Evolutionary conservation across 2,797 vertebrate genomes (phyloP), one percentile per base, ranked within the genome.

Genomic region (Mormyrus hasselquistii): DNA sequence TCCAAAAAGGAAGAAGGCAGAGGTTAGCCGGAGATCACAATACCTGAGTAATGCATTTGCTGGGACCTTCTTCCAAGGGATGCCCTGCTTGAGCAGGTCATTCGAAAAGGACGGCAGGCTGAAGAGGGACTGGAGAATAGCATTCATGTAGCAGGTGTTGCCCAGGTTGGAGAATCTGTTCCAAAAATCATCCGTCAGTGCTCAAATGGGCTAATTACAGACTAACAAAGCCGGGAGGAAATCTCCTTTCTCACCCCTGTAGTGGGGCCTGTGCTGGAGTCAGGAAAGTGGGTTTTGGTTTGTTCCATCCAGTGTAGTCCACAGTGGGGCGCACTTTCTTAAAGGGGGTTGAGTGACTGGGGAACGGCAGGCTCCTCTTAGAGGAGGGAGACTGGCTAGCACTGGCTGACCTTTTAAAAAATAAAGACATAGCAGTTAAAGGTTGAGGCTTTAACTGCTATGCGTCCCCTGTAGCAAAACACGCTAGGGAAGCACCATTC

Each of bases 141-240:
- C 98, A 16, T 99, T 99, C 99, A 99, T 99, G 92, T 99, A 99
- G 92, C 99, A 99, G 3, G 99, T 99, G 94, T 99, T 99, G 89
- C 99, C 99, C 92, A 99, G 93, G 92, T 99, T 99, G 87, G 99
- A 99, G 95, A 99, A 99, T 29, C 99, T 99, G 94, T 0, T 44
- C 7, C 86, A 90, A 3, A 85, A 47, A 49, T 3, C 59, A 59
- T 47, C 79, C 2, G 22, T 84, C 7, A 88, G 50, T 44, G n/a
- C 1, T 38, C 49, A 87, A 69, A 29, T 19, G 16, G 22, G 34
- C 59, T 3, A 38, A 38, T 8, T 38, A 62, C 14, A 69, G 41
- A 50, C 87, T n/a, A 25, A 49, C 8, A 47, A 65, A 49, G n/a
- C n/a, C 0, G 1, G 16, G 8, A n/a, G 34, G 4, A 16, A 22